Conservation (phyloP, 2,888 invertebrate genomes). For the Tenthredo distinguenda region DNA sequence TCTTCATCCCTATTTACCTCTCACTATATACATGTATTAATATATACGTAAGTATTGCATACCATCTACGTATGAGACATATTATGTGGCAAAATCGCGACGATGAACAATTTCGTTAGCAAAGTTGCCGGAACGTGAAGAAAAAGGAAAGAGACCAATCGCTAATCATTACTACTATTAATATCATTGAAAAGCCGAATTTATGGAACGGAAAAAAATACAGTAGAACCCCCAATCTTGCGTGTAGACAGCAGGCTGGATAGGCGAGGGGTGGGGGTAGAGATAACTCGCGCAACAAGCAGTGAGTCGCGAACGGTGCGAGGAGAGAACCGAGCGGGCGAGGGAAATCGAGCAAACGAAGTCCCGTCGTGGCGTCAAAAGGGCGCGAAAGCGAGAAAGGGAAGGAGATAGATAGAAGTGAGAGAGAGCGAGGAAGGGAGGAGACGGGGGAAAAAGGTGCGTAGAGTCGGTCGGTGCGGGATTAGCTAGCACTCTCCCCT, state of each 20-base stretch:
- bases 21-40: too few relatives aligned
- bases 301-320: neutral
- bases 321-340: neutral
- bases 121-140: neutral
- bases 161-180: neutral
- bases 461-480: slow-evolving; percentile 19
- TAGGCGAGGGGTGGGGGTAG: neutral
- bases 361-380: neutral
- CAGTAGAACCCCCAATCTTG: neutral
- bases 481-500: neutral
- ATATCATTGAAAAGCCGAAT: neutral
- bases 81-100: too few relatives aligned
- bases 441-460: neutral
- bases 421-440: neutral
- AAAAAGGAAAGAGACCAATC: neutral
- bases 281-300: neutral
- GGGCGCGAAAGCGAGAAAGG: slow-evolving; percentile 38
- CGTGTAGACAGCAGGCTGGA: neutral
- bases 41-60: too few relatives aligned
- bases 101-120: too few relatives aligned
- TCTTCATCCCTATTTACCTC: too few relatives aligned
- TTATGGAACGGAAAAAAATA: neutral
- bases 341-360: slow-evolving; percentile 42
- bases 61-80: too few relatives aligned
- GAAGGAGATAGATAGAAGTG: slow-evolving; percentile 49